A percentile compares a stretch with the other conserved stretches of the same genome.
Evolutionary conservation across 2,888 invertebrate species (phyloP).

Genomic region (Drepanosiphum platanoidis): DNA sequence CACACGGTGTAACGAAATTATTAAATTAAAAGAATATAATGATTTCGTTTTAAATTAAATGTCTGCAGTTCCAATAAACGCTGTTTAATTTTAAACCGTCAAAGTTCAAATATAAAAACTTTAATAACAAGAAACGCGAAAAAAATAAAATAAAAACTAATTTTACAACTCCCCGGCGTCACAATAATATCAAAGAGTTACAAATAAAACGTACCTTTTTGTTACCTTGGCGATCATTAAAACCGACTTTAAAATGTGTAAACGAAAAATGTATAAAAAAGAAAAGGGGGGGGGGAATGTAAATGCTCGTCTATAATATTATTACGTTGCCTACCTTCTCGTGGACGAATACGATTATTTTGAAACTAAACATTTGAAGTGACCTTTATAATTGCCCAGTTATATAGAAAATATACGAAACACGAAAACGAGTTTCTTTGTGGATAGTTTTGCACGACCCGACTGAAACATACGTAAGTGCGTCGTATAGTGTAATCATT

Average conservation of each 20-base stretch:
- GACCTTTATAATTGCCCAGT: neutral
- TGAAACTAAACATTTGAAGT: neutral
- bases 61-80: neutral
- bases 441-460: neutral
- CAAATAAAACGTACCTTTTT: neutral
- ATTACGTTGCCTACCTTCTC: neutral
- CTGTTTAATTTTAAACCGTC: neutral
- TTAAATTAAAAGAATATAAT: neutral
- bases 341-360: neutral
- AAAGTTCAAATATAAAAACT: neutral
- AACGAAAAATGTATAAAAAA: neutral
- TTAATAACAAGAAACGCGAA: neutral
- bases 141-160: neutral
- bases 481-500: neutral
- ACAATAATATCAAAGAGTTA: neutral
- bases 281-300: no score
- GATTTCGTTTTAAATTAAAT: neutral
- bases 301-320: neutral
- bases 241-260: neutral
- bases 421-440: neutral
- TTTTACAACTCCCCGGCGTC: neutral
- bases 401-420: neutral
- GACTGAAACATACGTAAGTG: neutral
- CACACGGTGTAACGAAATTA: no score
- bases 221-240: neutral